Percentiles rank a stretch among this genome's conserved stretches.
Evolutionary conservation across 2,797 vertebrate genomes (phyloP).

Genomic region (Austrolebias charrua): DNA sequence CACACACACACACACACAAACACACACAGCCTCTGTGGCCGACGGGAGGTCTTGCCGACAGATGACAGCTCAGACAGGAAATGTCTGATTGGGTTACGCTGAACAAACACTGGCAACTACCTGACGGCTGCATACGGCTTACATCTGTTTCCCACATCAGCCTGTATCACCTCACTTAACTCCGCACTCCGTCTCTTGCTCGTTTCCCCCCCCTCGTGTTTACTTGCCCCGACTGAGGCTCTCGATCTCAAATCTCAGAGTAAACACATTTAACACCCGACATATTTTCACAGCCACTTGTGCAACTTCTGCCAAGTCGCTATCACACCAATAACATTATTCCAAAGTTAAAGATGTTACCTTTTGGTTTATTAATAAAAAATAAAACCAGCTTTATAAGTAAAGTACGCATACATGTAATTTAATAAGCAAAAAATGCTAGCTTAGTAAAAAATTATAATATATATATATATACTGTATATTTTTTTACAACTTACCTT

Average conservation of each 20-base stretch:
- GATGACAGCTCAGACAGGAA: constrained; percentile 79
- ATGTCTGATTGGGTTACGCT: constrained; percentile 77
- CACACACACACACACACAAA: constrained; percentile 5
- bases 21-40: constrained; percentile 19
- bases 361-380: constrained; percentile 2
- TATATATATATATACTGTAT: too few species aligned
- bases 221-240: constrained; percentile 34
- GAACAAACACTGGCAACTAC: constrained; percentile 80
- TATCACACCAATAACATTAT: constrained; percentile 32
- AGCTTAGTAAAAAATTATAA: too few species aligned
- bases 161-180: constrained; percentile 50
- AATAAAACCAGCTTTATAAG: neutral
- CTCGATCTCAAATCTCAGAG: constrained; percentile 35
- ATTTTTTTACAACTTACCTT: constrained; percentile 84
- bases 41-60: constrained; percentile 68
- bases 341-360: constrained; percentile 3
- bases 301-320: constrained; percentile 4
- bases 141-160: constrained; percentile 79
- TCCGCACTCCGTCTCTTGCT: constrained; percentile 40
- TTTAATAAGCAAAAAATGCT: constrained; percentile 20
- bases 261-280: constrained; percentile 32
- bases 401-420: neutral
- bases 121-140: constrained; percentile 68
- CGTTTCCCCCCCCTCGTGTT: constrained; percentile 26
- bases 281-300: constrained; percentile 14